A percentile compares a stretch with the other conserved stretches of the same genome.
Evolutionary conservation across 64 coral and sea anemone species (phyloP).

Genomic region (Exaiptasia diaphana): DNA sequence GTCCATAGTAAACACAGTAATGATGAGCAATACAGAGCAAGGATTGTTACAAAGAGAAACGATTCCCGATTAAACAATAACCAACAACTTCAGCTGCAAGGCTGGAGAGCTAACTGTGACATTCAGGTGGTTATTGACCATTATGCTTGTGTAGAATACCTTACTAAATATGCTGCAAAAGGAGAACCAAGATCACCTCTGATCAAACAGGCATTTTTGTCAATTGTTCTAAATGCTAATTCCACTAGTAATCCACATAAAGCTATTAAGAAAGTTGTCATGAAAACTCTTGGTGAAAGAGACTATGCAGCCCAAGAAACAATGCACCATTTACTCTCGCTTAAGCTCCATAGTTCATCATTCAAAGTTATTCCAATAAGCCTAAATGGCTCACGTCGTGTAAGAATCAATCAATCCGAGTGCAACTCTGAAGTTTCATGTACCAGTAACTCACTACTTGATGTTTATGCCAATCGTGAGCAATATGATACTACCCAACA

Average conservation of each 20-base stretch:
- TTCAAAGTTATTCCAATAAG: conserved; percentile 15
- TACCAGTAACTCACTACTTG: conserved; percentile 24
- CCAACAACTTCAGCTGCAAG: conserved; percentile 39
- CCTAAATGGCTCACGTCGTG: conserved; percentile 19
- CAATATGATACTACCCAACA: conserved; percentile 8
- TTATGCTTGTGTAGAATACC: conserved; percentile 33
- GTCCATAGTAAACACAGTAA: conserved; percentile 24
- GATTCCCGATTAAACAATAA: conserved; percentile 35
- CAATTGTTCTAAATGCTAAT: conserved; percentile 17
- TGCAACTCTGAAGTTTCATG: neutral
- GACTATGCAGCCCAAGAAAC: conserved; percentile 35
- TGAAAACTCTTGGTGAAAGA: conserved; percentile 49
- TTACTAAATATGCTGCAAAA: conserved; percentile 24
- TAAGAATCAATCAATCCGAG: conserved; percentile 14
- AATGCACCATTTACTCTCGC: conserved; percentile 33
- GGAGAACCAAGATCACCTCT: conserved; percentile 31
- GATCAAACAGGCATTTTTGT: conserved; percentile 10
- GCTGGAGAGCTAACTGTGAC: conserved; percentile 20
- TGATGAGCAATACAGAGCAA: conserved; percentile 31
- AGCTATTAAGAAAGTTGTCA: conserved; percentile 12
- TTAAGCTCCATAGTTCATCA: conserved; percentile 18
- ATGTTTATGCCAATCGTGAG: conserved; percentile 39
- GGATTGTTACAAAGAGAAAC: conserved; percentile 35
- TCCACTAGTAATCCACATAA: conserved; percentile 14
- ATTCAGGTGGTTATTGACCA: conserved; percentile 33